Conservation (phyloP, 2,113 vertebrate genomes). For the Sitta europaea region DNA sequence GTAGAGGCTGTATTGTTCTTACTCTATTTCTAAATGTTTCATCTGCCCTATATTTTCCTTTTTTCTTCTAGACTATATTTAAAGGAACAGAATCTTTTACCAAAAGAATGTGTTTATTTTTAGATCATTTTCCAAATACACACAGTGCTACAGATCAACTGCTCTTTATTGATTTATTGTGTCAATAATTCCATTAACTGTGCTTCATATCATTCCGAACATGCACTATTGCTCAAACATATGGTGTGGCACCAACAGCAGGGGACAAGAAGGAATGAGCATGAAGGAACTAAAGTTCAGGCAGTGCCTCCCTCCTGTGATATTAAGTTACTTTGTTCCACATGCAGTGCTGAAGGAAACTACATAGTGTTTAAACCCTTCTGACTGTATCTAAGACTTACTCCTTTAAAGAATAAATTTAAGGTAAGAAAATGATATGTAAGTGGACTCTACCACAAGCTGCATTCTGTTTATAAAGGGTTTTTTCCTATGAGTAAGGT, state of each 20-base stretch:
- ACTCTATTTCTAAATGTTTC: background rate
- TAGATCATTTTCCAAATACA: slow-evolving; percentile 47
- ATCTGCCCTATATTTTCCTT: background rate
- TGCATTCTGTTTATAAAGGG: background rate
- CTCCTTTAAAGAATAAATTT: background rate
- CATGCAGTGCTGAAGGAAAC: background rate
- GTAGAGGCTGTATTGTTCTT: background rate
- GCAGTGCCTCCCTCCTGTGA: slow-evolving; percentile 2
- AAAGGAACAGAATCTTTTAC: background rate
- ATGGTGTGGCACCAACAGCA: slow-evolving; percentile 30
- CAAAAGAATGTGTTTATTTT: slow-evolving; percentile 52
- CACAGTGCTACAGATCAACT: slow-evolving; percentile 15
- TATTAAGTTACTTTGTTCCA: slow-evolving; percentile 48
- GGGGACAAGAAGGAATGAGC: slow-evolving; percentile 24
- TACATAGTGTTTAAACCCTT: background rate
- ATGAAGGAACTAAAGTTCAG: slow-evolving; percentile 47
- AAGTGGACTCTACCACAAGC: background rate
- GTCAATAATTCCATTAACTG: slow-evolving; percentile 55
- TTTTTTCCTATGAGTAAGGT: background rate
- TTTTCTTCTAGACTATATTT: slow-evolving; percentile 5
- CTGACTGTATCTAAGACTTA: background rate
- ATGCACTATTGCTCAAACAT: slow-evolving; percentile 31
- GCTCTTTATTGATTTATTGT: slow-evolving; percentile 62
- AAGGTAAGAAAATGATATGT: background rate
- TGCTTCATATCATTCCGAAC: slow-evolving; percentile 43